Conservation (phyloP, 1,140 invertebrate genomes). For the Hetaerina americana region DNA sequence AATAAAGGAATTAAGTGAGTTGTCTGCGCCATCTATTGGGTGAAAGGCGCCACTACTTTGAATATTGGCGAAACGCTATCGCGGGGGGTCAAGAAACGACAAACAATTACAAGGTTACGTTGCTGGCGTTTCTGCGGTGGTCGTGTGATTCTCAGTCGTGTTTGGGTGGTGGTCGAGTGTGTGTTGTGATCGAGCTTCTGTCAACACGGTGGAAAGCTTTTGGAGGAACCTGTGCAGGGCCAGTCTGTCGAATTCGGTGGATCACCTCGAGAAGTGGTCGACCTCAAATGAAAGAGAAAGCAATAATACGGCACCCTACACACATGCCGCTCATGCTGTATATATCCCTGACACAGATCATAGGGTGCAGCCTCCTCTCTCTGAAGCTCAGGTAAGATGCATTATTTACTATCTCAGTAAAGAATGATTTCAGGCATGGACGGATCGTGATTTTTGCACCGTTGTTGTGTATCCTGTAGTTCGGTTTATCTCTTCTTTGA, state of each 20-base stretch:
- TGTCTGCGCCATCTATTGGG: neutral
- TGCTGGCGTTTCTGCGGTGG: neutral
- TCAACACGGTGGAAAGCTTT: neutral
- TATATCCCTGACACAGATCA: neutral
- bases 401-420: too few species aligned
- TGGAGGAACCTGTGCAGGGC: neutral
- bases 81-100: neutral
- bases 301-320: neutral
- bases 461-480: too few species aligned
- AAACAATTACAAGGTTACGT: neutral
- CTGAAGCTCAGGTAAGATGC: neutral
- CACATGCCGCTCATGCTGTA: neutral
- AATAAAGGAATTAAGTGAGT: neutral
- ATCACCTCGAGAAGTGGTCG: neutral
- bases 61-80: neutral
- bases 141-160: neutral
- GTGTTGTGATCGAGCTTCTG: neutral
- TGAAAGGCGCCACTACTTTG: neutral
- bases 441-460: too few species aligned
- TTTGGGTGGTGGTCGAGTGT: neutral
- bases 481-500: too few species aligned
- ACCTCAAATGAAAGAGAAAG: neutral
- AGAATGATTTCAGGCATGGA: too few species aligned
- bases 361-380: neutral
- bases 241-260: neutral